These are phyloP conservation scores for Eupleurogrammus muticus DNA, from an alignment of 2,797 vertebrate species.

Conservation along the genomic window DNA sequence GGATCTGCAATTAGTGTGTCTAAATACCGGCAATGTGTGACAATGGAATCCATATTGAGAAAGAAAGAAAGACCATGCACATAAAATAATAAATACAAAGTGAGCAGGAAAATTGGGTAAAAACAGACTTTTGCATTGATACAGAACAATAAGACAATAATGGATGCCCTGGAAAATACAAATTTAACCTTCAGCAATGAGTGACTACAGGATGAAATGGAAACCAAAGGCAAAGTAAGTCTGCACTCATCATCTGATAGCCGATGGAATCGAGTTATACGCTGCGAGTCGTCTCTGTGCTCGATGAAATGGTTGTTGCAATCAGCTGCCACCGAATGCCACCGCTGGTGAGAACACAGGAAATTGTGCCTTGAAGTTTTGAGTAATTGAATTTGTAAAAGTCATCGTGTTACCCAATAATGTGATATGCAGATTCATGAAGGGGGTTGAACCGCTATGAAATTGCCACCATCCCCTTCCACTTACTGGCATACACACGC, in stretches of 20 bases:
- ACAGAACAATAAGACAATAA: not conserved
- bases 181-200: constrained; percentile 28
- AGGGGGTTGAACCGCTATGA: constrained; percentile 46
- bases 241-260: constrained; percentile 30
- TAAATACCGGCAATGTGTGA: not conserved
- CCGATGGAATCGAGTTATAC: constrained; percentile 33
- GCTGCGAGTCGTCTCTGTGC: constrained; percentile 13
- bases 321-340: constrained; percentile 62
- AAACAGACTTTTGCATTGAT: not conserved
- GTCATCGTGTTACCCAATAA: constrained; percentile 67
- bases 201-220: not conserved
- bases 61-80: not conserved
- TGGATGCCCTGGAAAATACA: not conserved
- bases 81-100: not conserved
- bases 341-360: constrained; percentile 56
- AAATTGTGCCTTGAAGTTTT: constrained; percentile 69
- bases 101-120: not conserved
- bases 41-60: not conserved
- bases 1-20: not conserved
- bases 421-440: constrained; percentile 61
- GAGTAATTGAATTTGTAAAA: constrained; percentile 74
- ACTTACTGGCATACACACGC: not conserved
- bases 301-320: constrained; percentile 33
- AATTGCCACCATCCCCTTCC: constrained; percentile 36
- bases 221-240: constrained; percentile 22